Conservation (phyloP, 2,797 vertebrate species). For the Poecilia picta region DNA sequence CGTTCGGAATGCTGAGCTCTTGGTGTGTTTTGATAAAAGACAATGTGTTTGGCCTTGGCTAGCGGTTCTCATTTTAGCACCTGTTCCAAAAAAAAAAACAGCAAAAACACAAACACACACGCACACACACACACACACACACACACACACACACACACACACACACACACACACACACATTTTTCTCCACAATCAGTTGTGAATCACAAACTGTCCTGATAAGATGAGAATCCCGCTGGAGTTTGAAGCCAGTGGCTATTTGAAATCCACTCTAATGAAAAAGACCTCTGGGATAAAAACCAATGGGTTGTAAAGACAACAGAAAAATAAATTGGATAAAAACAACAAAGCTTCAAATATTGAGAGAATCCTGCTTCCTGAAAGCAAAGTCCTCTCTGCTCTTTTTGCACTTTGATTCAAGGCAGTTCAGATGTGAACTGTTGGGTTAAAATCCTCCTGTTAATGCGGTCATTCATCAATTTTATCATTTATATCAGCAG, state of each 20-base stretch:
- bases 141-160: no score
- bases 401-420: conserved; percentile 8
- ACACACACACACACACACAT: background rate
- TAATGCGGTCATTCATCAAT: background rate
- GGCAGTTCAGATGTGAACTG: background rate
- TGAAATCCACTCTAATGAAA: conserved; percentile 49
- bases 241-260: conserved; percentile 50
- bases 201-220: conserved; percentile 35
- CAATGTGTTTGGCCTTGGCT: background rate
- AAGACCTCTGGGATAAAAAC: conserved; percentile 43
- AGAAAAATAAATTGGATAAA: conserved; percentile 46
- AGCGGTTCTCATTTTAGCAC: background rate
- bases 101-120: no score
- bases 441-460: background rate
- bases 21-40: conserved; percentile 1
- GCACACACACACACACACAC: no score
- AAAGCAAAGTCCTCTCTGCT: conserved; percentile 25
- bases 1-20: background rate
- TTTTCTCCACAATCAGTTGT: conserved; percentile 21
- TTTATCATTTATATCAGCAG: background rate
- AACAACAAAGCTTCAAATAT: conserved; percentile 24
- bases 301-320: conserved; percentile 57
- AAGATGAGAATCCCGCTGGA: conserved; percentile 36
- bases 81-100: background rate
- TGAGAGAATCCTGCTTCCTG: conserved; percentile 6